phyloP scores from a whole-genome alignment of 1,140 invertebrate species.

The Venustaconcha ellipsiformis region DNA sequence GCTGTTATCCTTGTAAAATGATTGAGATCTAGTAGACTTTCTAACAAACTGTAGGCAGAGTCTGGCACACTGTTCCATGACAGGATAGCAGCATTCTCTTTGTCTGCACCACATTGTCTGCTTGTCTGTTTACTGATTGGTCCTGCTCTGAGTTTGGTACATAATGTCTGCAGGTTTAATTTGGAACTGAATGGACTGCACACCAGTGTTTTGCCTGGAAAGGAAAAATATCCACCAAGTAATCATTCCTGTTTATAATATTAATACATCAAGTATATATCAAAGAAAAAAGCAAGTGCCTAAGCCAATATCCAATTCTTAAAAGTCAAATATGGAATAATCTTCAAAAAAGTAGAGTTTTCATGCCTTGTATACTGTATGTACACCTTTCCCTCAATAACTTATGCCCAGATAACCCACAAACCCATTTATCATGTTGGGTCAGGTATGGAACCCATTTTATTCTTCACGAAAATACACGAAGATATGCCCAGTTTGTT shows the following conservation, averaged over 20 bases:
- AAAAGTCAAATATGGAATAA: not conserved
- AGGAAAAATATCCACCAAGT: slow-evolving; percentile 1
- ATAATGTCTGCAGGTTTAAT: slow-evolving; percentile 69
- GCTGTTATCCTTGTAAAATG: slow-evolving; percentile 65
- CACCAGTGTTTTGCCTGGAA: slow-evolving; percentile 72
- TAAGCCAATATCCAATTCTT: not conserved
- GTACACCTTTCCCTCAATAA: too few relatives aligned
- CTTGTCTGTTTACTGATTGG: slow-evolving; percentile 22
- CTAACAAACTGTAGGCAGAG: slow-evolving; percentile 61
- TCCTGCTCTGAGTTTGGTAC: slow-evolving; percentile 45
- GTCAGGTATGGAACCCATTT: too few relatives aligned
- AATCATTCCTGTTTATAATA: not conserved
- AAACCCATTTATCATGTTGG: too few relatives aligned
- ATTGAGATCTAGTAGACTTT: slow-evolving; percentile 63
- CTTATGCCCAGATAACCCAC: too few relatives aligned
- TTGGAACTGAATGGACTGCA: slow-evolving; percentile 71
- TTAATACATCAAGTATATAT: not conserved
- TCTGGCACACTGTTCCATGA: slow-evolving; percentile 56
- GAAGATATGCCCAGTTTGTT: not conserved
- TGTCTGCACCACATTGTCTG: slow-evolving; percentile 15
- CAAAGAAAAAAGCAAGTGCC: not conserved
- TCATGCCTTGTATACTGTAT: not conserved
- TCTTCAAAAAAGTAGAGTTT: not conserved
- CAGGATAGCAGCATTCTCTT: slow-evolving; percentile 5
- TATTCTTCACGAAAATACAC: not conserved